These are phyloP conservation scores for Tarsius wallacei DNA, from an alignment of 2,797 vertebrate genomes.

Conservation along the genomic window DNA sequence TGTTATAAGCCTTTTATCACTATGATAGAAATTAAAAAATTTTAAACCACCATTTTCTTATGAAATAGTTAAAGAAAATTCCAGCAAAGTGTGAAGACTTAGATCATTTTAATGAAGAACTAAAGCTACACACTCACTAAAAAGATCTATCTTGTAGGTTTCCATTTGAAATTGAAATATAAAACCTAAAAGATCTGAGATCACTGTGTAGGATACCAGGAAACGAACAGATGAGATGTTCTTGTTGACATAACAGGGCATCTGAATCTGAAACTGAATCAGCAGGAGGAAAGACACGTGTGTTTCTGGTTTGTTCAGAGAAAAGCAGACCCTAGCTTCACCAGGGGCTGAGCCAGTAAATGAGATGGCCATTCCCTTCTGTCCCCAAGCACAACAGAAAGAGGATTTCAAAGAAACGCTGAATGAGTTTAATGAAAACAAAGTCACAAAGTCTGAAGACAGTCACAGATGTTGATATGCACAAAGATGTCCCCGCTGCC, in stretches of 20 bases:
- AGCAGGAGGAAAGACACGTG: neutral
- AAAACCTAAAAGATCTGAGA: neutral
- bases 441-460: neutral
- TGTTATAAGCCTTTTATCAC: neutral
- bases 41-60: neutral
- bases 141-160: neutral
- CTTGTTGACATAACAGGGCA: neutral
- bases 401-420: neutral
- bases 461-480: neutral
- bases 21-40: neutral
- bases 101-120: neutral
- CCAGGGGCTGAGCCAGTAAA: neutral
- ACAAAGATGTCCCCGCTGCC: neutral
- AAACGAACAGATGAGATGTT: neutral
- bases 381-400: neutral
- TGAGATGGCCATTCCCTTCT: accelerated
- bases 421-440: neutral
- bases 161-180: constrained; percentile 14
- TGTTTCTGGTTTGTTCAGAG: neutral
- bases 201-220: neutral
- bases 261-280: neutral
- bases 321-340: neutral
- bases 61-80: neutral
- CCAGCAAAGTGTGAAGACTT: neutral
- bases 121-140: neutral